These are phyloP conservation scores for Sphaeramia orbicularis DNA, from an alignment of 2,797 vertebrate species.

Conservation along the genomic window DNA sequence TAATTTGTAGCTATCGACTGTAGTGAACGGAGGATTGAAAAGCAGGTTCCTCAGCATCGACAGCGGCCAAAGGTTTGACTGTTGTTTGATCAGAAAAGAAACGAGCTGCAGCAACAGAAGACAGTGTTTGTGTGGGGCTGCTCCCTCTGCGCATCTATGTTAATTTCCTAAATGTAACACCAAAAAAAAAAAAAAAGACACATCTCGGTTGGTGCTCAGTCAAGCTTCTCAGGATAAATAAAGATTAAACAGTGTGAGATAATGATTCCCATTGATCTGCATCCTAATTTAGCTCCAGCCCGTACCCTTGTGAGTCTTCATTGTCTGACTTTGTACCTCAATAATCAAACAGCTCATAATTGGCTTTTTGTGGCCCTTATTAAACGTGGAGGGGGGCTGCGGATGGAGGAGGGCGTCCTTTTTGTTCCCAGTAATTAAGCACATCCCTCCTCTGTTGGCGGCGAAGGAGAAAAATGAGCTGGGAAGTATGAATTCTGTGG, in stretches of 20 bases:
- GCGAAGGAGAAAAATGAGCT: conserved; percentile 33
- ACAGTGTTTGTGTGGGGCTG: background rate
- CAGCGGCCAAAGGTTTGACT: background rate
- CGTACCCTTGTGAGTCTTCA: conserved; percentile 33
- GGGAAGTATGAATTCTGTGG: conserved; percentile 40
- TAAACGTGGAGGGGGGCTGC: conserved; percentile 32
- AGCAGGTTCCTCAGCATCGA: background rate
- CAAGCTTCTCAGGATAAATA: conserved; percentile 47
- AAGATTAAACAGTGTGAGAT: conserved; percentile 48
- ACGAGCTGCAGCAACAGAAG: background rate
- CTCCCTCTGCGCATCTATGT: background rate
- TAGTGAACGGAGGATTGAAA: background rate
- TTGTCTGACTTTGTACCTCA: conserved; percentile 58
- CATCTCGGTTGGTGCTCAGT: conserved; percentile 13
- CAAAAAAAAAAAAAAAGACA: conserved; percentile 5
- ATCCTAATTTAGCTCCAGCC: conserved; percentile 45
- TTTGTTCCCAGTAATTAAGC: conserved; percentile 64
- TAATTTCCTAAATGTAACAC: conserved; percentile 18
- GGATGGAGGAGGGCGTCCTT: conserved; percentile 9
- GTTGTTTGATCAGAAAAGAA: background rate
- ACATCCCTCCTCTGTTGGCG: conserved; percentile 34
- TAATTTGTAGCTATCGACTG: background rate
- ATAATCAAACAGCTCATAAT: conserved; percentile 64
- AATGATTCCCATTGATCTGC: conserved; percentile 63
- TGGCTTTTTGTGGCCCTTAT: conserved; percentile 68